Evolutionary conservation across 1,140 invertebrate species (phyloP), one percentile per base, ranked within the genome.

Genomic region (Drosophila funebris): DNA sequence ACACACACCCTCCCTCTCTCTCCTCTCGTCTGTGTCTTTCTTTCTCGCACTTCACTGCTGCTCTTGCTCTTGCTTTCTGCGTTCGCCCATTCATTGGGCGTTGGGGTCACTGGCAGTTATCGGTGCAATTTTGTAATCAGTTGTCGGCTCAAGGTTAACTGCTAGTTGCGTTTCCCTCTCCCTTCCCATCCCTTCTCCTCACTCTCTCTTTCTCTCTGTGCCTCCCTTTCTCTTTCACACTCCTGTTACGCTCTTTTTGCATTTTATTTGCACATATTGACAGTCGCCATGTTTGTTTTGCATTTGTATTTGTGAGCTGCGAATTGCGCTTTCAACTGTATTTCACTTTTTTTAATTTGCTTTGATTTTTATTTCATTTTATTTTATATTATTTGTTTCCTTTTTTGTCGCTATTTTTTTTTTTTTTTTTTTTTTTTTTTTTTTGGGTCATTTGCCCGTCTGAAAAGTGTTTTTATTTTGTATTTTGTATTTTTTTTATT

Each of bases 41-140:
- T 14, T 11, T 29, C 16, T n/a, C 3, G 22, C 22, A 27, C 5
- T 18, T 41, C n/a, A 13, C 11, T 29, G 48, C 41, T 64, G 41
- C 24, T 36, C 24, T 48, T 4, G n/a, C 20, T 71, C 50, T 37
- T 70, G 43, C 62, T 52, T 78, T 56, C 36, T 73, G 27, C 41
- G 16, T 20, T 31, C 24, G n/a, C 31, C 18, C 60, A 70, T 78
- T 71, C 62, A 77, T 43, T 69, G 75, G 29, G 46, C 46, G 31
- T 16, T 71, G 83, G 78, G 83, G 83, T 88, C 83, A 88, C 52
- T 88, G 83, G 79, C 83, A 88, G 83, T 88, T 88, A 89, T 88
- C 83, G 76, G 71, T 88, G 83, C 83, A 88, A 88, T 88, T 88
- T 88, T 88, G 83, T 88, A 88, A 88, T 88, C 83, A 88, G 83